phyloP scores from a whole-genome alignment of 1,140 invertebrate species.

The Ceratoteleas bidentatus region DNA sequence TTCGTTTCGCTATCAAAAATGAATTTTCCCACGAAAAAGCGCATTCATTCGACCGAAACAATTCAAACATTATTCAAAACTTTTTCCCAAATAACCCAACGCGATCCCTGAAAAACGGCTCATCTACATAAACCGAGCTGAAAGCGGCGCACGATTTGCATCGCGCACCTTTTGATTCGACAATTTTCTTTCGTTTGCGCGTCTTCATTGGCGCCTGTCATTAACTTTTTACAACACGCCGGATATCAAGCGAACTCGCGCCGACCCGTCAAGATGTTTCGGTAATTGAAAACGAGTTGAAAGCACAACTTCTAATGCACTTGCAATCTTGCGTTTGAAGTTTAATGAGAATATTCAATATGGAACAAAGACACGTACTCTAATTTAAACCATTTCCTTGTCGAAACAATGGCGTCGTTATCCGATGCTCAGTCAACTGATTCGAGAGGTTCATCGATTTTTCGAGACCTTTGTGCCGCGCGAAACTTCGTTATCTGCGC shows the following conservation, averaged over 20 bases:
- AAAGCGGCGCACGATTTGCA: too few relatives aligned
- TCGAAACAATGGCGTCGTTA: constrained; percentile 49
- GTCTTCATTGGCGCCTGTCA: constrained; percentile 6
- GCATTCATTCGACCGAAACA: too few relatives aligned
- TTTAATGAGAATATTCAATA: constrained; percentile 61
- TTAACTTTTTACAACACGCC: constrained; percentile 21
- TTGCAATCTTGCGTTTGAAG: constrained; percentile 41
- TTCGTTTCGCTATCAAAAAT: too few relatives aligned
- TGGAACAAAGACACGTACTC: constrained; percentile 43
- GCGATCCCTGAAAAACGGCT: not conserved
- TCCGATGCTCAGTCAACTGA: constrained; percentile 52
- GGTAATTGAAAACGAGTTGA: constrained; percentile 47
- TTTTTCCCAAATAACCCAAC: too few relatives aligned
- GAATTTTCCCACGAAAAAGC: too few relatives aligned
- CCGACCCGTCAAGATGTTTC: constrained; percentile 26
- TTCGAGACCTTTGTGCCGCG: constrained; percentile 27
- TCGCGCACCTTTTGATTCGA: not conserved
- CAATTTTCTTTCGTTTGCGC: constrained; percentile 8
- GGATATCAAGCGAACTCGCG: constrained; percentile 13
- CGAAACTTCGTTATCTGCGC: constrained; percentile 33
- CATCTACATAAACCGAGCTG: not conserved
- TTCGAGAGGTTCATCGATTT: constrained; percentile 50
- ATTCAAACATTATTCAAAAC: too few relatives aligned
- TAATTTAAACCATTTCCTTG: constrained; percentile 56
- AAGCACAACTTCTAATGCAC: constrained; percentile 44